Base-by-base conservation (phyloP, 2,888 invertebrate species). In the Sinohyriopsis cumingii region DNA sequence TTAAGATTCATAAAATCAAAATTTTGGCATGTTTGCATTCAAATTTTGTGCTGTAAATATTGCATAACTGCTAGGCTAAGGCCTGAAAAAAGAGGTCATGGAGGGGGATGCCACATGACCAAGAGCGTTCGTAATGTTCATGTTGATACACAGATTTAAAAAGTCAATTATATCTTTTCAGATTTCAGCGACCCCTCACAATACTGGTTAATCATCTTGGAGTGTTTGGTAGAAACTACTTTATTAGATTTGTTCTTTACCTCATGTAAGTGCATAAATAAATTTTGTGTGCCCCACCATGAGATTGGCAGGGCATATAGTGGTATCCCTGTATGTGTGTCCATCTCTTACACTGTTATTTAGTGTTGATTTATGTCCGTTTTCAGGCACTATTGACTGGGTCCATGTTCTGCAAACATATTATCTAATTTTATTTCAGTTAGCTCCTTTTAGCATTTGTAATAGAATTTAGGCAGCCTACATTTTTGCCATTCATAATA, bases 191-290 rank as follows among this genome's bases (percentile, higher is more conserved):
- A 69, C 80, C 78, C 28, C 75, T 85, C n/a, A 78, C 84, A 15
- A 65, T 75, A 20, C 15, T 83, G 15, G 77, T 85, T 45, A 76
- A 78, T 59, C 71, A 75, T 45, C 76, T 83, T 54, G 83, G 86
- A 18, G 71, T 83, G 2, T 63, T 84, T n/a, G 82, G 83, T 15
- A 79, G 81, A 63, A 86, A 83, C 63, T 86, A 86, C 66, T 86
- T 83, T 74, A 73, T 84, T 12, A 70, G 86, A 79, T 86, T 86
- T 78, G 68, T 84, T n/a, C 69, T 81, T 24, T 82, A 86, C 69
- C 77, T 86, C 24, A 53, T 82, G 86, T 86, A 78, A 85, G 86
- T 83, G 73, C 22, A 5, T 25, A 5, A 28, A 25, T 7, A 4
- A 18, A 22, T 63, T 33, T 60, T 9, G 9, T 45, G 12, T 45